A percentile compares a stretch with the other conserved stretches of the same genome.
Evolutionary conservation across 2,113 vertebrate genomes (phyloP).

Genomic region (Ursus arctos): DNA sequence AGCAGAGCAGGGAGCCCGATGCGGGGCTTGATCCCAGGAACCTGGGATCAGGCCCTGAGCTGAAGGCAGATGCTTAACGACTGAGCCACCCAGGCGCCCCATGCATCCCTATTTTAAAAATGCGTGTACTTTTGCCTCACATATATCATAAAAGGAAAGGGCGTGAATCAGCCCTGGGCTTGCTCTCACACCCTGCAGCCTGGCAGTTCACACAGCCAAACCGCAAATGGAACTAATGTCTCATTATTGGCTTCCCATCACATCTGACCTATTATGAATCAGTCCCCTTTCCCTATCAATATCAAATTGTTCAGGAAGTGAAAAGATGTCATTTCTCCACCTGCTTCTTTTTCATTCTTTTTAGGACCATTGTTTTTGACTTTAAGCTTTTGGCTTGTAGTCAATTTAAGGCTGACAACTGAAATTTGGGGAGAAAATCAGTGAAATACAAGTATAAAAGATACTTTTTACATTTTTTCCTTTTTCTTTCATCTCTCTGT

Average conservation of each 20-base stretch:
- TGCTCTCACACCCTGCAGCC: constrained; percentile 50
- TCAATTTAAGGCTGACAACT: not conserved
- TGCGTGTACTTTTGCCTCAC: not conserved
- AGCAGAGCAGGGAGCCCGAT: too few species aligned
- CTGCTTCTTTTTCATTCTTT: constrained; percentile 69
- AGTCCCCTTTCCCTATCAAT: constrained; percentile 42
- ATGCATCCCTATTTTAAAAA: not conserved
- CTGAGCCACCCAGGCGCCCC: too few species aligned
- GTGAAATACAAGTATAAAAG: not conserved
- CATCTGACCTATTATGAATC: constrained; percentile 58
- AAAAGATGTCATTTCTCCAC: constrained; percentile 61
- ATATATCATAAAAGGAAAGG: constrained; percentile 54
- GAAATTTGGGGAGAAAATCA: constrained; percentile 48
- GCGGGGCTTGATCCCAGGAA: too few species aligned
- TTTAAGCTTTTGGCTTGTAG: constrained; percentile 13
- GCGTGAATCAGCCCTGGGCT: not conserved
- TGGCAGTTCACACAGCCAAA: constrained; percentile 67
- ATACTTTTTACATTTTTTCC: not conserved
- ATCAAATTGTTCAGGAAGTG: constrained; percentile 64
- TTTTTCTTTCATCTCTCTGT: not conserved
- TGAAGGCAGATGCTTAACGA: too few species aligned
- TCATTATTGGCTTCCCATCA: constrained; percentile 66
- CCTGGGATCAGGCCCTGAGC: too few species aligned
- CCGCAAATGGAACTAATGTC: constrained; percentile 78
- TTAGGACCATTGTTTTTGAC: constrained; percentile 38